Evolutionary conservation across 2,113 vertebrate species (phyloP), one percentile per base, ranked within the genome.

Genomic region (Theropithecus gelada): DNA sequence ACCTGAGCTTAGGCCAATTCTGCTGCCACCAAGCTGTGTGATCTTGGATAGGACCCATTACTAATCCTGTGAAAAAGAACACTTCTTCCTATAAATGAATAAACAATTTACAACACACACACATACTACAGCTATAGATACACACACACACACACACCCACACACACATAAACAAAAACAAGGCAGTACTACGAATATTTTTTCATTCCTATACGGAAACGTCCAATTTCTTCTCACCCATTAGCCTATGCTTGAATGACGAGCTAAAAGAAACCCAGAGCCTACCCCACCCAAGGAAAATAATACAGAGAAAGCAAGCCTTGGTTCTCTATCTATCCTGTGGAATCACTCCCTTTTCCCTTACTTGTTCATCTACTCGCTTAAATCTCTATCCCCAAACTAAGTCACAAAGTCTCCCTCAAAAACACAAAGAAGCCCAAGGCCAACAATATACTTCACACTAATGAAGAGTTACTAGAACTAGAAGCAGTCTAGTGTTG

Each of bases 331-430:
- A 48, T 23, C 55, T 70, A 7, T 12, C 22, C 55, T 72, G 55
- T 38, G 91, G 30, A 95, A 70, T 64, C n/a, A 12, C 11, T 87
- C 86, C 32, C 73, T 81, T 59, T 40, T 18, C 35, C 32, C 43
- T 52, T 35, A 27, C 22, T 55, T 25, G 1, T 70, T 73, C 55
- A 52, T 50, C 61, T 82, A 35, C 61, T 89, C 64, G 35, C 64
- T 94, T 73, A 81, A 61, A 79, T 82, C 40, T 83, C 76, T 43
- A 11, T 6, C 76, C 83, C 85, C n/a, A 96, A 72, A 95, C 64
- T 81, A 81, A 80, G 89, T 93, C 52, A 68, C n/a, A 88, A 73
- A 89, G 45, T 86, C 25, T 18, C 57, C 16, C 20, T 90, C 43
- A 68, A 75, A 72, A 88, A n/a, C 17, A 96, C 55, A 92, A 92